Conservation (phyloP, 2,888 invertebrate species). For the Eulithis prunata region DNA sequence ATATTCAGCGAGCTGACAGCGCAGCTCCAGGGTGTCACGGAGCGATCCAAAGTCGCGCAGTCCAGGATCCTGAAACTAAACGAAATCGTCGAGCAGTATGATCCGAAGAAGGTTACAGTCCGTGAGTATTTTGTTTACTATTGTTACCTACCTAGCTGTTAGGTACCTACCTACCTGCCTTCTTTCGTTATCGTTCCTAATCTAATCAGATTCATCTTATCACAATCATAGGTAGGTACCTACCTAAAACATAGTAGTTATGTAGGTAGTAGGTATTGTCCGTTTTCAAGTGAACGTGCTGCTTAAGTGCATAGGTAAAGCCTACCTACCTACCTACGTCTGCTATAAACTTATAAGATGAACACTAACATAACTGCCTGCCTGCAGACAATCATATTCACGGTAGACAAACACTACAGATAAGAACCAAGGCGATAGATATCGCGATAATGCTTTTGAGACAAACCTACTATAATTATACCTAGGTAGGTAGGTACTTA, state of each 20-base stretch:
- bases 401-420: slow-evolving; percentile 19
- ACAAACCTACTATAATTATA: too few relatives aligned
- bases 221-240: too few relatives aligned
- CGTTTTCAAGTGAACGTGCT: too few relatives aligned
- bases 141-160: neutral
- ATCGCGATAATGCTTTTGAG: neutral
- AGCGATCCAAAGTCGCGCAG: slow-evolving; percentile 89
- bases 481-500: neutral
- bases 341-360: too few relatives aligned
- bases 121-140: slow-evolving; percentile 87
- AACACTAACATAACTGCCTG: slow-evolving; percentile 3
- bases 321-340: too few relatives aligned
- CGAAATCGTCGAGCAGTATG: slow-evolving; percentile 88
- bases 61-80: slow-evolving; percentile 88
- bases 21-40: slow-evolving; percentile 89
- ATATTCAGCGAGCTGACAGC: slow-evolving; percentile 92
- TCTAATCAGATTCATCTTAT: too few relatives aligned
- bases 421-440: slow-evolving; percentile 7
- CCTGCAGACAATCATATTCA: neutral
- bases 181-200: too few relatives aligned
- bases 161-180: too few relatives aligned
- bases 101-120: slow-evolving; percentile 96
- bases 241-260: too few relatives aligned
- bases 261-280: too few relatives aligned
- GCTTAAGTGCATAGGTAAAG: too few relatives aligned